Evolutionary conservation across 2,113 vertebrate genomes (phyloP).

Genomic region (Vulpes vulpes): DNA sequence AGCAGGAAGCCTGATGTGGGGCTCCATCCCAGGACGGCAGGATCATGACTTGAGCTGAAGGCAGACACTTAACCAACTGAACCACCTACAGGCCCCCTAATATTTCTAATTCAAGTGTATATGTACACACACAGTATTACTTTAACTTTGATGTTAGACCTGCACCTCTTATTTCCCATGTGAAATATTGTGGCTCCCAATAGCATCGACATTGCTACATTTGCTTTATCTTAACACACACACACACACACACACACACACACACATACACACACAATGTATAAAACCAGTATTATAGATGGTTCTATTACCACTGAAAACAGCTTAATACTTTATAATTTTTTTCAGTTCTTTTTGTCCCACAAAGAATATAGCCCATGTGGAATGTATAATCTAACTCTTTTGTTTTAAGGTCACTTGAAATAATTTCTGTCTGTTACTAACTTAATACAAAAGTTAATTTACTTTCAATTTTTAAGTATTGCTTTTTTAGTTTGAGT

Average conservation of each 20-base stretch:
- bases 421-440: neutral
- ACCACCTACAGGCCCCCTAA: too few relatives aligned
- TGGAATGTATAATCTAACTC: neutral
- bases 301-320: neutral
- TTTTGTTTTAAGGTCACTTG: neutral
- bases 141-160: neutral
- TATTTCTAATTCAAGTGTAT: neutral
- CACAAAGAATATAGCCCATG: neutral
- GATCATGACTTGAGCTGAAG: too few relatives aligned
- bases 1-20: too few relatives aligned
- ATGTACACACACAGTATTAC: neutral
- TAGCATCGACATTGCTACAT: neutral
- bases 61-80: too few relatives aligned
- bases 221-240: neutral
- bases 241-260: too few relatives aligned
- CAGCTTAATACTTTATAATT: neutral
- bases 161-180: neutral
- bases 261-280: neutral
- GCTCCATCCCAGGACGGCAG: too few relatives aligned
- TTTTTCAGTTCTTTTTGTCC: neutral
- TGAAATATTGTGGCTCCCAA: neutral
- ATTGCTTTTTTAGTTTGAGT: slow-evolving; percentile 8
- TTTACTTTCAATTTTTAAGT: neutral
- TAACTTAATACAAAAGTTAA: neutral
- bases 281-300: neutral